Percentiles rank a stretch among this genome's conserved stretches.
Conservation (phyloP, 2,888 invertebrate genomes). For the Catocala fraxini region DNA sequence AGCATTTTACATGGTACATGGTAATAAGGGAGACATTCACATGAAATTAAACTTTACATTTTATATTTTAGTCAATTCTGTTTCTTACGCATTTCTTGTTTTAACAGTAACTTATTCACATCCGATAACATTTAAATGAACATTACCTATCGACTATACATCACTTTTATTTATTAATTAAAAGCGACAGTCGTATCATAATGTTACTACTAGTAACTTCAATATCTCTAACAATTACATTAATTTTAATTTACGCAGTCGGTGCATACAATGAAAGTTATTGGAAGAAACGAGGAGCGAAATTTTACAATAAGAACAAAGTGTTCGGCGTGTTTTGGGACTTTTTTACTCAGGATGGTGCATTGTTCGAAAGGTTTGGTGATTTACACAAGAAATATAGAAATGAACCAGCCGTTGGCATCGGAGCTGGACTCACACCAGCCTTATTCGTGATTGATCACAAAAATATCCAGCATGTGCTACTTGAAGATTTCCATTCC, state of each 20-base stretch:
- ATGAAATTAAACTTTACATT: too few species aligned
- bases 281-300: constrained; percentile 50
- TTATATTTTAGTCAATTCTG: too few species aligned
- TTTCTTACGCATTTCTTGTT: too few species aligned
- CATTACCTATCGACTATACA: too few species aligned
- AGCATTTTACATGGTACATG: too few species aligned
- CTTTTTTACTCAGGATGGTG: background rate
- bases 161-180: too few species aligned
- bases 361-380: background rate
- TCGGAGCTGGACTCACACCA: constrained; percentile 44
- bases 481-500: constrained; percentile 57
- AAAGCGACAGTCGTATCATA: background rate
- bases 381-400: constrained; percentile 58
- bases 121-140: too few species aligned
- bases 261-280: constrained; percentile 51
- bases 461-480: constrained; percentile 56
- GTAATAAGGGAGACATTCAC: too few species aligned
- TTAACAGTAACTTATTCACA: too few species aligned
- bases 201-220: constrained; percentile 59
- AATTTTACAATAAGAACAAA: background rate
- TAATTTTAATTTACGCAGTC: background rate
- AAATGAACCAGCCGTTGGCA: constrained; percentile 58
- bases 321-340: background rate
- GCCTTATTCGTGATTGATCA: constrained; percentile 54
- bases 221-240: background rate